A percentile compares a stretch with the other conserved stretches of the same genome.
Evolutionary conservation across 2,797 vertebrate species (phyloP).

Genomic region (Lophura swinhoii): DNA sequence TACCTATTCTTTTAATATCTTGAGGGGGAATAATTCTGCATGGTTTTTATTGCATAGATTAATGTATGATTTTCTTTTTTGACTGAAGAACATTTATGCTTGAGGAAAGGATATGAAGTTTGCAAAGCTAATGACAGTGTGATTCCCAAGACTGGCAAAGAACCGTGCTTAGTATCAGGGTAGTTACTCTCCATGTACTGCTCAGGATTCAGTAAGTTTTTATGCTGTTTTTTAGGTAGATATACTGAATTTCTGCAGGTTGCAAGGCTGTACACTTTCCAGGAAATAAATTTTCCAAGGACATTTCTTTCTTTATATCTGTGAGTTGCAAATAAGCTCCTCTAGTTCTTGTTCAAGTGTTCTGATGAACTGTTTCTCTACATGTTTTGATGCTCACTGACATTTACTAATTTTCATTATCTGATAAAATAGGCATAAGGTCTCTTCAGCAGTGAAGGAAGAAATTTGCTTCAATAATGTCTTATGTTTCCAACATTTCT

Average conservation of each 20-base stretch:
- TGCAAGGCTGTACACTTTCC: neutral
- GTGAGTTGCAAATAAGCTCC: neutral
- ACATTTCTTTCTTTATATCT: neutral
- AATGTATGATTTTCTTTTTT: neutral
- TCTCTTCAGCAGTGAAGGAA: neutral
- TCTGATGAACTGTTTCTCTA: neutral
- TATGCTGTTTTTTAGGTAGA: neutral
- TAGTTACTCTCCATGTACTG: neutral
- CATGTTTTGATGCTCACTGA: neutral
- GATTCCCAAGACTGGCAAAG: neutral
- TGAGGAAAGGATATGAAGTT: neutral
- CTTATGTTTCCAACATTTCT: neutral
- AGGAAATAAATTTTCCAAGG: neutral
- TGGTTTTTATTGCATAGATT: neutral
- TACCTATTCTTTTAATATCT: neutral
- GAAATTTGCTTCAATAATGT: neutral
- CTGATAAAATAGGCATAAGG: fast-evolving
- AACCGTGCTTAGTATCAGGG: neutral
- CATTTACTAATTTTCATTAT: neutral
- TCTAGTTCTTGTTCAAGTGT: neutral
- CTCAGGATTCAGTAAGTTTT: neutral
- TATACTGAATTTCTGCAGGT: neutral
- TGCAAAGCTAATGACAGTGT: neutral
- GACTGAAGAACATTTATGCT: neutral
- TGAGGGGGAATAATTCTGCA: neutral